Evolutionary conservation across 1,140 invertebrate species (phyloP).

Genomic region (Andricus grossulariae): DNA sequence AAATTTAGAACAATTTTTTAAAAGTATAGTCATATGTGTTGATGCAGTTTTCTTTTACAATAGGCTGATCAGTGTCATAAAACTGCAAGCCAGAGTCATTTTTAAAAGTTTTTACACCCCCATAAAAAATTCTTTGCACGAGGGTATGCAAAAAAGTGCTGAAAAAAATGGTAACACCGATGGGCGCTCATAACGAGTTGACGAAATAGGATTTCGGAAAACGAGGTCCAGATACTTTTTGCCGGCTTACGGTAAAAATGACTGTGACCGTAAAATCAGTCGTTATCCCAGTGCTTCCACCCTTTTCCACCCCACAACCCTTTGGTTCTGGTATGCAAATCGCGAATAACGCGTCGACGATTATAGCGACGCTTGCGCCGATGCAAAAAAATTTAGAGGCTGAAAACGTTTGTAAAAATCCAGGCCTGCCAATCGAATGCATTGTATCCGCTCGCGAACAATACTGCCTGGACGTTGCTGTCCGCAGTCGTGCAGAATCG

Average conservation of each 20-base stretch:
- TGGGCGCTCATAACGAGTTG: constrained; percentile 19
- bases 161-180: constrained; percentile 33
- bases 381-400: constrained; percentile 62
- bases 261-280: constrained; percentile 61
- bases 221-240: constrained; percentile 25
- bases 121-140: constrained; percentile 21
- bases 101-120: background rate
- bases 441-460: constrained; percentile 70
- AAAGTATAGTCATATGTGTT: background rate
- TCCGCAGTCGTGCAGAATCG: constrained; percentile 45
- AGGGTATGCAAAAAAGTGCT: background rate
- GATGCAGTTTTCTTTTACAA: background rate
- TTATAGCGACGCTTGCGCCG: constrained; percentile 61
- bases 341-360: constrained; percentile 68
- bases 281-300: constrained; percentile 50
- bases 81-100: background rate
- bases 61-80: background rate
- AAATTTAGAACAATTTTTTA: no score
- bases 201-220: constrained; percentile 29
- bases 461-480: constrained; percentile 57
- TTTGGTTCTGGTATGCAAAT: constrained; percentile 71
- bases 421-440: constrained; percentile 68
- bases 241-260: constrained; percentile 36
- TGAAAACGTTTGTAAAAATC: constrained; percentile 69
- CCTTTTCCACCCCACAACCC: constrained; percentile 50